A percentile compares a stretch with the other conserved stretches of the same genome.
Evolutionary conservation across 2,113 vertebrate genomes (phyloP).

Genomic region (Callopanchax toddi): DNA sequence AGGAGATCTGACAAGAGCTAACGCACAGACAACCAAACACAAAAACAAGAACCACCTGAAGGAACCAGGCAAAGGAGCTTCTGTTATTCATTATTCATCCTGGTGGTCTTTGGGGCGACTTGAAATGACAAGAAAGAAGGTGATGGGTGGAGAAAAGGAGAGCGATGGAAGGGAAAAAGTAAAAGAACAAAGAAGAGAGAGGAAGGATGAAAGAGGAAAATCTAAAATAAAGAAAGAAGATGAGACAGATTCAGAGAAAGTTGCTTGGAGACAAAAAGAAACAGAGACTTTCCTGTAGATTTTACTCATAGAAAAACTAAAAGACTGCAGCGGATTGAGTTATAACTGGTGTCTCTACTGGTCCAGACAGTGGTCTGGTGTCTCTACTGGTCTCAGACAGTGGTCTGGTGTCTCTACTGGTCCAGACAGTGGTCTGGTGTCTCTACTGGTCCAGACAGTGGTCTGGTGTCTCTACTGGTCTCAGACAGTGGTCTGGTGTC

Average conservation of each 20-base stretch:
- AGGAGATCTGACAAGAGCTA: conserved; percentile 32
- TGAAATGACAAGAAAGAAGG: conserved; percentile 17
- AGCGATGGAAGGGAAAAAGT: neutral
- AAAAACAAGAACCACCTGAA: conserved; percentile 37
- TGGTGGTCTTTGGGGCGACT: conserved; percentile 36
- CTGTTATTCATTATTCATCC: conserved; percentile 53
- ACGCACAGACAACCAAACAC: conserved; percentile 23
- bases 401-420: too few species aligned
- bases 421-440: too few species aligned
- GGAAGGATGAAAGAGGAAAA: too few species aligned
- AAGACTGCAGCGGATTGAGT: neutral
- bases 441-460: too few species aligned
- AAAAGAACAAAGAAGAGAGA: neutral
- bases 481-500: too few species aligned
- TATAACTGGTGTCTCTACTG: too few species aligned
- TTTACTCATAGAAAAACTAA: neutral
- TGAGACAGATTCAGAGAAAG: conserved; percentile 1
- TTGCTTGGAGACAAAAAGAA: neutral
- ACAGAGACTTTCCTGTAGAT: conserved; percentile 5
- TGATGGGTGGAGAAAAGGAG: conserved; percentile 4
- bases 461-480: too few species aligned
- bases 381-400: too few species aligned
- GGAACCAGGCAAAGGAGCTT: conserved; percentile 1
- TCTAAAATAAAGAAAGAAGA: conserved; percentile 2
- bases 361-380: too few species aligned